These are phyloP conservation scores for Spilogale gracilis DNA, from an alignment of 2,113 vertebrate genomes.

Conservation along the genomic window DNA sequence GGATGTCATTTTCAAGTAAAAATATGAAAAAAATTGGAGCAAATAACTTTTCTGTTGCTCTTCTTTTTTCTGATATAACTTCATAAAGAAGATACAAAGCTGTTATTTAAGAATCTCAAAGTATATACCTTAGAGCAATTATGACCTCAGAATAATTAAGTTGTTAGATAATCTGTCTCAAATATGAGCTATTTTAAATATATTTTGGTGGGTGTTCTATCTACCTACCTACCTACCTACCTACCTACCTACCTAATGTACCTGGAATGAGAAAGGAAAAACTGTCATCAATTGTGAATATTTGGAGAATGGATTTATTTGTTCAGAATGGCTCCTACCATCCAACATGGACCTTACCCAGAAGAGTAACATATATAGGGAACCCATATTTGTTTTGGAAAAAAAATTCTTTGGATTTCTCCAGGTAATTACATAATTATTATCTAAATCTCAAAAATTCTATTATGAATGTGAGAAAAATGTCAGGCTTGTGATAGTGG, in stretches of 20 bases:
- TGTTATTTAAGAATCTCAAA: background rate
- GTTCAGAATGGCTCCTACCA: background rate
- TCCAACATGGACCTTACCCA: background rate
- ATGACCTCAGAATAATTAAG: background rate
- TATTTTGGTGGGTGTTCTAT: background rate
- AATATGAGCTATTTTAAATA: background rate
- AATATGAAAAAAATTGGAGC: background rate
- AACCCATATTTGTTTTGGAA: background rate
- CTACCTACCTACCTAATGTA: background rate
- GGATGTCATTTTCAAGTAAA: constrained; percentile 14
- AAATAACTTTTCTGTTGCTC: background rate
- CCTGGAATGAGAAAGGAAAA: background rate
- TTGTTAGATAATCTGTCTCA: background rate
- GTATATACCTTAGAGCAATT: background rate
- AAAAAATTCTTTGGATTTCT: background rate
- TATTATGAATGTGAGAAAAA: background rate
- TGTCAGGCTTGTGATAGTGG: background rate
- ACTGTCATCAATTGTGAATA: background rate
- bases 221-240: background rate
- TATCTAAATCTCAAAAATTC: constrained; percentile 22
- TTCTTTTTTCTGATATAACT: background rate
- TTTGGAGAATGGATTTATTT: background rate
- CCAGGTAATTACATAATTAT: background rate
- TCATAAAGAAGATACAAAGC: background rate
- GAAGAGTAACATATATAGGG: background rate